These are phyloP conservation scores for Ascaphus truei DNA, from an alignment of 2,113 vertebrate genomes.

Conservation along the genomic window DNA sequence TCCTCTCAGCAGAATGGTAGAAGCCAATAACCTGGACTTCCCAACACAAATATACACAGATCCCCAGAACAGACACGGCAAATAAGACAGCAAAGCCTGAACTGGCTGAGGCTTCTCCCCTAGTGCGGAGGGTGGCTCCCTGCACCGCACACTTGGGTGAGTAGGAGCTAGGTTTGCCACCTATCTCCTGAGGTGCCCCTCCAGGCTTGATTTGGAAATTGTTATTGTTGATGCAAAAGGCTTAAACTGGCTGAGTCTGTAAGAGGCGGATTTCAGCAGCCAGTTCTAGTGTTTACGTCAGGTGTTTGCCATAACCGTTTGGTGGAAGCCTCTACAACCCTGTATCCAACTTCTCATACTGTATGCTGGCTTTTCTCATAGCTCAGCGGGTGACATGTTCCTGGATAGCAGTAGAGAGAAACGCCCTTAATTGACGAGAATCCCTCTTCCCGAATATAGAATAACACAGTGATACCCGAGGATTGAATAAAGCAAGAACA, in stretches of 20 bases:
- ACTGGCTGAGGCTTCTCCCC: background rate
- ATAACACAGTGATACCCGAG: constrained; percentile 83
- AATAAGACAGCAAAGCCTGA: background rate
- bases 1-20: background rate
- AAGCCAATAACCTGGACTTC: background rate
- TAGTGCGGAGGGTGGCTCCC: background rate
- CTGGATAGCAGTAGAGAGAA: background rate
- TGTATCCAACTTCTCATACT: too few relatives aligned
- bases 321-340: too few relatives aligned
- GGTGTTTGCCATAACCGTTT: too few relatives aligned
- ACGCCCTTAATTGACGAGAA: too few relatives aligned
- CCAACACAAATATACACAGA: too few relatives aligned
- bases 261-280: too few relatives aligned
- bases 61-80: too few relatives aligned
- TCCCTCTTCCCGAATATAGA: background rate
- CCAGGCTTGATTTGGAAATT: too few relatives aligned
- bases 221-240: too few relatives aligned
- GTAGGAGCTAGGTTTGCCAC: background rate
- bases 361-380: background rate
- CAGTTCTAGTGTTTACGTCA: too few relatives aligned
- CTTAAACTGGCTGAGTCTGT: too few relatives aligned
- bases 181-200: background rate
- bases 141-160: too few relatives aligned
- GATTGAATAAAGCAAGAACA: background rate
- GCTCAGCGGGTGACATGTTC: background rate